Base-by-base conservation (phyloP, 2,113 vertebrate species). In the Lasiurus borealis region DNA sequence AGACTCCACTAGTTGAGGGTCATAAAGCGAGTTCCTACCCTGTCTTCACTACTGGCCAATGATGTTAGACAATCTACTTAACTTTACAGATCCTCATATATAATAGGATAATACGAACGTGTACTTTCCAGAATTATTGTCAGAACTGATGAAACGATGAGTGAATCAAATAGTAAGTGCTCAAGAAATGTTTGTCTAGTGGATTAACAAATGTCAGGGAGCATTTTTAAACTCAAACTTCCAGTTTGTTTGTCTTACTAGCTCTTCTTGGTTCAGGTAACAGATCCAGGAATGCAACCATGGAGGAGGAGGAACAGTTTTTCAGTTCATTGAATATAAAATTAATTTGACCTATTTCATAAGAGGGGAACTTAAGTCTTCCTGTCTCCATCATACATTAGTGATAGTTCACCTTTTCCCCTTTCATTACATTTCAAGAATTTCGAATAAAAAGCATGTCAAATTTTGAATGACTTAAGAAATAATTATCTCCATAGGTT, bases 381-480 rank as follows among this genome's bases (percentile, higher is more conserved):
- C 36, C 2, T 72, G 27, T 71, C 25, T 91, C 68, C 13, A 50
- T 19, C 7, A 15, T 68, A 10, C 10, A 36, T 62, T 68, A 72
- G 64, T 12, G 29, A 68, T 73, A 69, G 40, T 85, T 52, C 36
- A 57, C 1, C 90, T 93, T 82, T 34, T 82, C 73, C 27, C 34
- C 48, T 88, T 73, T 85, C 34, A 81, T 68, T 13, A 34, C 10
- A 72, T 14, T 71, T 90, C 23, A 62, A 62, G 59, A 62, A 62
- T 62, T 62, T 62, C 40, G 3, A 44, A 14, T 82, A 64, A 18
- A 54, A 48, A 93, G 31, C 25, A 89, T 64, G 66, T 96, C 73
- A 69, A 69, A 44, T 81, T 81, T 81, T 96, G 59, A 71, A 52
- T 68, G 27, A 94, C 13, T n/a, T 69, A 71, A 31, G 19, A 82